Percentiles rank a stretch among this genome's conserved stretches.
These are phyloP conservation scores for Polydesmus complanatus DNA, from an alignment of 2,888 invertebrate genomes.

Conservation along the genomic window DNA sequence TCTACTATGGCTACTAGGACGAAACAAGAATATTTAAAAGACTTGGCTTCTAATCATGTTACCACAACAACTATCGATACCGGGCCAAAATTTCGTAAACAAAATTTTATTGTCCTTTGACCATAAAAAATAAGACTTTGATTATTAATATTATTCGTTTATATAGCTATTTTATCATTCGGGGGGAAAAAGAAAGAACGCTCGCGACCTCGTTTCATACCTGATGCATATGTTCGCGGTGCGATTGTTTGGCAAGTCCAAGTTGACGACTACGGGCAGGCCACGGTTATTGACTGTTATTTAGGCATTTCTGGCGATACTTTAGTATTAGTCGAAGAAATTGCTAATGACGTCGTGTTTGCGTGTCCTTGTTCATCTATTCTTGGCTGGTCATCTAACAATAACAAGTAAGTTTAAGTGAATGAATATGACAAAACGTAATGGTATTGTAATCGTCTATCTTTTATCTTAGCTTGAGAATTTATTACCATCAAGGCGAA, in stretches of 20 bases:
- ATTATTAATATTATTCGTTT: slow-evolving; percentile 16
- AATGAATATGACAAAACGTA: background rate
- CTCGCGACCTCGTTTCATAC: slow-evolving; percentile 53
- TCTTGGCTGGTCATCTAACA: slow-evolving; percentile 53
- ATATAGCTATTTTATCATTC: slow-evolving; percentile 55
- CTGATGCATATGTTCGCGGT: slow-evolving; percentile 54
- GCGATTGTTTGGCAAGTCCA: slow-evolving; percentile 73
- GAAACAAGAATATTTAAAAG: slow-evolving; percentile 86
- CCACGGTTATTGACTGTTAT: slow-evolving; percentile 50
- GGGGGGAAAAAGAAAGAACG: slow-evolving; percentile 65
- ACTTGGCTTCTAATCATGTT: slow-evolving; percentile 70
- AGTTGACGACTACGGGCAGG: slow-evolving; percentile 31
- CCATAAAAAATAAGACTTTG: background rate
- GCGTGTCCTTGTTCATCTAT: slow-evolving; percentile 70
- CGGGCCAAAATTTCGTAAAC: slow-evolving; percentile 75
- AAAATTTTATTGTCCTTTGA: too few relatives aligned
- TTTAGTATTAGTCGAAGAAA: slow-evolving; percentile 71
- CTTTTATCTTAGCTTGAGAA: slow-evolving; percentile 43
- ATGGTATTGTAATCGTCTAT: background rate
- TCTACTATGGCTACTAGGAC: slow-evolving; percentile 93
- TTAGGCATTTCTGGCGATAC: slow-evolving; percentile 77
- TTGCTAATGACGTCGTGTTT: slow-evolving; percentile 65
- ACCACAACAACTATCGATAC: slow-evolving; percentile 67
- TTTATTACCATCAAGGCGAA: slow-evolving; percentile 90
- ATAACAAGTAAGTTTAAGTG: slow-evolving; percentile 37